Evolutionary conservation across 2,113 vertebrate species (phyloP), one percentile per base, ranked within the genome.

Genomic region (Pseudorasbora parva): DNA sequence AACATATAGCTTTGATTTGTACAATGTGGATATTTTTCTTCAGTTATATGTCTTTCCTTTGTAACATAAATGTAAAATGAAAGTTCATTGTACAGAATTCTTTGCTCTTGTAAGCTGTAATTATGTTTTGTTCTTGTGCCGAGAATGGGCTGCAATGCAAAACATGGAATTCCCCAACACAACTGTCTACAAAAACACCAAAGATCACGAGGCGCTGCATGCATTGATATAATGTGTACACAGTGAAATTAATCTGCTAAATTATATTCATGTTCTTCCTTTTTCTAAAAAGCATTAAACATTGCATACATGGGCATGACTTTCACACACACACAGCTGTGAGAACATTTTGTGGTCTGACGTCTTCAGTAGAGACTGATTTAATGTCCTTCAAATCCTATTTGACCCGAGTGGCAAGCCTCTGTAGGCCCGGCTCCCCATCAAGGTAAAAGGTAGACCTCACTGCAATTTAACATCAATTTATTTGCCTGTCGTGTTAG

Each of bases 381-480:
- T 49, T 81, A 49, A 47, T 30, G 43, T 68, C 17, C 56, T 62
- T 77, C 17, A 73, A 59, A 74, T 33, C 84, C 25, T 41, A 23
- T 45, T 5, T 23, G 5, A 66, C 41, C 59, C 64, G 15, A 59
- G 33, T 59, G 10, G 56, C n/a, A 27, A 80, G 64, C 23, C 77
- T 84, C 47, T 45, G 68, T 45, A 69, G 6, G 7, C 49, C 33
- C 25, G 14, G 10, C 12, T 83, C 79, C 41, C 54, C 54, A 59
- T 57, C 78, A 77, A 51, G 82, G 23, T 45, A 82, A 62, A 82
- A 81, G 60, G 57, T 37, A 51, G 62, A 84, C 71, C 80, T 78
- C 69, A 78, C 80, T 68, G 82, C 88, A 85, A 80, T 88, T 86
- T 91, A 88, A 90, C 88, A 84, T 89, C 68, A 90, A 27, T 69